A percentile compares a stretch with the other conserved stretches of the same genome.
phyloP scores from a whole-genome alignment of 2,888 invertebrate species.

The Calameuta idolon region DNA sequence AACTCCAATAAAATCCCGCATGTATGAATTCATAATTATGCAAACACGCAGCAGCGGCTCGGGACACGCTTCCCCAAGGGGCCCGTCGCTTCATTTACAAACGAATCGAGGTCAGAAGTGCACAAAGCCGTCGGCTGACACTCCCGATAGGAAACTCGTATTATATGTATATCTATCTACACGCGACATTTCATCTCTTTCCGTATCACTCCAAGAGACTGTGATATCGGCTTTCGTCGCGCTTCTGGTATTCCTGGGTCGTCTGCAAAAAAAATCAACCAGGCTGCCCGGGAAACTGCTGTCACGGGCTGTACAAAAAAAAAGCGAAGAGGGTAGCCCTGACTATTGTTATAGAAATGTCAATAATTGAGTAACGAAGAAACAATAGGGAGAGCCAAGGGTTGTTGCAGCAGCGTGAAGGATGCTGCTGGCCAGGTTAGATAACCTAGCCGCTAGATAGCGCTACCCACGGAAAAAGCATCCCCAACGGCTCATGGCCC shows the following conservation, averaged over 20 bases:
- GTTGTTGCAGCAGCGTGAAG: neutral
- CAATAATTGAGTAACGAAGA: conserved; percentile 43
- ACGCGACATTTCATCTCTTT: neutral
- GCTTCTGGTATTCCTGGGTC: neutral
- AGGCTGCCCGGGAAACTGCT: neutral
- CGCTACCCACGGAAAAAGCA: neutral
- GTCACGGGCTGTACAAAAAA: neutral
- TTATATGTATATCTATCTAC: neutral
- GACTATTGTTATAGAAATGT: neutral
- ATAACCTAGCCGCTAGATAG: too few species aligned
- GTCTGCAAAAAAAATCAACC: neutral
- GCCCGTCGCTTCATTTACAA: conserved; percentile 15
- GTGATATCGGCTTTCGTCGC: neutral
- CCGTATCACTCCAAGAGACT: neutral
- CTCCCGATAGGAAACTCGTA: neutral
- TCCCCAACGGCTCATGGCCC: neutral
- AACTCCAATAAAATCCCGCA: conserved; percentile 23
- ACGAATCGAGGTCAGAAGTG: conserved; percentile 20
- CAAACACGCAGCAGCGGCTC: conserved; percentile 16
- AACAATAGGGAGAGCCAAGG: conserved; percentile 30
- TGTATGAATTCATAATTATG: conserved; percentile 32
- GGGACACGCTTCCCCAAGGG: conserved; percentile 6
- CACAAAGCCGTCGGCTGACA: conserved; percentile 8
- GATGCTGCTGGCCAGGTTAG: neutral
- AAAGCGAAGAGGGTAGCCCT: neutral